A percentile compares a stretch with the other conserved stretches of the same genome.
These are phyloP conservation scores for Blomia tropicalis DNA, from an alignment of 2,888 invertebrate species.

Conservation along the genomic window DNA sequence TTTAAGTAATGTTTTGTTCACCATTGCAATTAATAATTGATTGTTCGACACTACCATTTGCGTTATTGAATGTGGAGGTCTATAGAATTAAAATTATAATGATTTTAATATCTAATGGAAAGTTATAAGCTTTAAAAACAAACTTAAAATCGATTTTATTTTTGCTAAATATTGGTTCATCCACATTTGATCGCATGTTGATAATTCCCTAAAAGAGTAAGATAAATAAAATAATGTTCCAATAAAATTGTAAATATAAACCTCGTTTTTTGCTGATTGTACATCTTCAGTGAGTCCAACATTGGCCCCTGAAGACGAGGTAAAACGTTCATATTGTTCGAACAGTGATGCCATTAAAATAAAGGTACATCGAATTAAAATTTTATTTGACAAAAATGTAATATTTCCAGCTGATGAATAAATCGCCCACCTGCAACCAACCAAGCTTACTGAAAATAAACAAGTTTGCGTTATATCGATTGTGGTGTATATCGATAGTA, in stretches of 20 bases:
- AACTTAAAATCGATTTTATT: conserved; percentile 38
- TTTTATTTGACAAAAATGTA: neutral
- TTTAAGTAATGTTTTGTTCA: conserved; percentile 59
- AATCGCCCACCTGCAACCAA: neutral
- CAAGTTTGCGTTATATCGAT: no score
- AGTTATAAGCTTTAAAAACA: conserved; percentile 10
- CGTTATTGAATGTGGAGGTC: conserved; percentile 58
- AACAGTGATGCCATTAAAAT: conserved; percentile 58
- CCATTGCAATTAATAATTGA: conserved; percentile 64
- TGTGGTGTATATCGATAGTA: neutral
- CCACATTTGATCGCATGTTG: conserved; percentile 34
- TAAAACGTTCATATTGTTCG: conserved; percentile 57
- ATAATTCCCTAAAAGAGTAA: conserved; percentile 16
- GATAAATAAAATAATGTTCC: neutral
- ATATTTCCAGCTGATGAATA: neutral
- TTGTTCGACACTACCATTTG: conserved; percentile 67
- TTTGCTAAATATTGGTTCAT: conserved; percentile 69
- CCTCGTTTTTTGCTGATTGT: conserved; percentile 9
- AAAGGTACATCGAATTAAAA: neutral
- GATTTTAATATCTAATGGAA: neutral
- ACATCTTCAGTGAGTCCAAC: conserved; percentile 1
- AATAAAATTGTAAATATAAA: neutral
- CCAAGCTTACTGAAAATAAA: no score
- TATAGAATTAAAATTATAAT: conserved; percentile 31
- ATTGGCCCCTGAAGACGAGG: conserved; percentile 12